A percentile compares a stretch with the other conserved stretches of the same genome.
These are phyloP conservation scores for Oxyruncus cristatus DNA, from an alignment of 2,113 vertebrate species.

Conservation along the genomic window DNA sequence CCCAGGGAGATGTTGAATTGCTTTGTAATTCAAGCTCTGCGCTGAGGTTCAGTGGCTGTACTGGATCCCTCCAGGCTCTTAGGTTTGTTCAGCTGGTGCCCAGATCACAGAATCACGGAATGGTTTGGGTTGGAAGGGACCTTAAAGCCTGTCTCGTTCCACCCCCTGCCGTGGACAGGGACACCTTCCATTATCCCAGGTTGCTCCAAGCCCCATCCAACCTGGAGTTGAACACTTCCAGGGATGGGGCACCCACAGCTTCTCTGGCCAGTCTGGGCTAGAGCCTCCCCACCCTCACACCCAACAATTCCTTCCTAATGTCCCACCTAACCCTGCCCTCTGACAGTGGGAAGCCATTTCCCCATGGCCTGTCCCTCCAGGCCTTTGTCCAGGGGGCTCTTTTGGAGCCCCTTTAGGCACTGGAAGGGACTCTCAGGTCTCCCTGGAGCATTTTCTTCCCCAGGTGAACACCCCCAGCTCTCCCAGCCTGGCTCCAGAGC, in stretches of 20 bases:
- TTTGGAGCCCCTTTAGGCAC: not conserved
- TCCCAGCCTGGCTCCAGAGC: not conserved
- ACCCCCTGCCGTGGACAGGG: not conserved
- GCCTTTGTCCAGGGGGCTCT: not conserved
- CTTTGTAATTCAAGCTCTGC: not conserved
- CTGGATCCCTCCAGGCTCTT: not conserved
- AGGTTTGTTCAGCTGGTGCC: not conserved
- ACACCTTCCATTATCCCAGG: fast-evolving
- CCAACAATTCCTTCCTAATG: fast-evolving
- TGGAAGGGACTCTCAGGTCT: fast-evolving
- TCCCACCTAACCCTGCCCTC: not conserved
- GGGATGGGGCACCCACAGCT: not conserved
- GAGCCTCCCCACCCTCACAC: fast-evolving
- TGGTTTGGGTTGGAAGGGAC: not conserved
- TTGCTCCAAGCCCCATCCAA: fast-evolving
- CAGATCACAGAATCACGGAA: not conserved
- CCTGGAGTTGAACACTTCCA: not conserved
- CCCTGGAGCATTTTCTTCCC: not conserved
- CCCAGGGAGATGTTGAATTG: not conserved
- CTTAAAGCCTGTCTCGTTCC: not conserved
- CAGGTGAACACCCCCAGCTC: not conserved
- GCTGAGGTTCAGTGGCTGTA: not conserved
- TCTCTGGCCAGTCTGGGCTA: fast-evolving
- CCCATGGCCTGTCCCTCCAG: not conserved
- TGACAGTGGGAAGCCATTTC: not conserved